These are phyloP conservation scores for Acronicta aceris DNA, from an alignment of 2,888 invertebrate species.

Conservation along the genomic window DNA sequence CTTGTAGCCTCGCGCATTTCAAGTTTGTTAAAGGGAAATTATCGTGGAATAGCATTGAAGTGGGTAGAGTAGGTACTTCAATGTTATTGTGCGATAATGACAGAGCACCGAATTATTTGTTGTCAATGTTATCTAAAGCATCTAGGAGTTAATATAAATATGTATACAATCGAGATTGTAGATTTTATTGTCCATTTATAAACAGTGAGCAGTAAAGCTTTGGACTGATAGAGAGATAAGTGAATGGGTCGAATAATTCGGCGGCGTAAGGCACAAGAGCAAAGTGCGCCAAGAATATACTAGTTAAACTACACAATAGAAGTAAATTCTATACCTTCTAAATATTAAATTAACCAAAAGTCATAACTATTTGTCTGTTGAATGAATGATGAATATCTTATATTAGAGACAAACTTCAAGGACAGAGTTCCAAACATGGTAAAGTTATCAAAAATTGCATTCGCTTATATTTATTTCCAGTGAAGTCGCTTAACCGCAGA, in stretches of 20 bases:
- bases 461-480: no score
- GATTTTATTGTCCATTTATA: slow-evolving; percentile 73
- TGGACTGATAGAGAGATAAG: slow-evolving; percentile 68
- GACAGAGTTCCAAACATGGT: no score
- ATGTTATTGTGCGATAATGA: slow-evolving; percentile 46
- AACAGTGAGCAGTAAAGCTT: slow-evolving; percentile 63
- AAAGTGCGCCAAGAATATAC: no score
- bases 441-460: no score
- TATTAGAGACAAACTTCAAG: no score
- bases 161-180: slow-evolving; percentile 69
- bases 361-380: background rate
- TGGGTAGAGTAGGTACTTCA: slow-evolving; percentile 31
- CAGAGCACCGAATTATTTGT: slow-evolving; percentile 62
- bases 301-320: background rate
- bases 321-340: no score
- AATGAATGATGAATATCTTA: slow-evolving; percentile 8
- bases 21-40: slow-evolving; percentile 13
- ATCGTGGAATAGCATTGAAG: background rate
- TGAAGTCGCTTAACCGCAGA: no score
- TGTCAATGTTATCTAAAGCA: slow-evolving; percentile 68
- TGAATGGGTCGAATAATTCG: slow-evolving; percentile 62
- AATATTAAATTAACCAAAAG: slow-evolving; percentile 1
- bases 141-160: slow-evolving; percentile 61
- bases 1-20: slow-evolving; percentile 7
- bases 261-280: slow-evolving; percentile 45